phyloP scores from a whole-genome alignment of 2,888 invertebrate genomes.

The Ichneumoninae sp. region DNA sequence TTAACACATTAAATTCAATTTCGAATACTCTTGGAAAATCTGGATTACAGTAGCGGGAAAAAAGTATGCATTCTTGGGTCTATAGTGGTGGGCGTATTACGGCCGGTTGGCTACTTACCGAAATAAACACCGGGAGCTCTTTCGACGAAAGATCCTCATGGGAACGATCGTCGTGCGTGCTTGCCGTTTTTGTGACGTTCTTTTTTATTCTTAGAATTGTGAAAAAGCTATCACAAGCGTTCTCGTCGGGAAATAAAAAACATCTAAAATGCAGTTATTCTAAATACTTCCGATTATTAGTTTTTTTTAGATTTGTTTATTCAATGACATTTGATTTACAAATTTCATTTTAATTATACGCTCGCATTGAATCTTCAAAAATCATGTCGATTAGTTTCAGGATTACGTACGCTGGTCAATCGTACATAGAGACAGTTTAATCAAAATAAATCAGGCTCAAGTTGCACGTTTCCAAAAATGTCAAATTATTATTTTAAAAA shows the following conservation, averaged over 20 bases:
- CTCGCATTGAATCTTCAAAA: too few species aligned
- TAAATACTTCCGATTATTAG: too few species aligned
- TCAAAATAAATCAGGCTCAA: too few species aligned
- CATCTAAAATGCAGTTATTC: not conserved
- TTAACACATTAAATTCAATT: constrained; percentile 18
- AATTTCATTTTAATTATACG: too few species aligned
- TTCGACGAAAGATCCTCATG: constrained; percentile 46
- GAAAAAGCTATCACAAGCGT: not conserved
- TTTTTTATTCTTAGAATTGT: constrained; percentile 11
- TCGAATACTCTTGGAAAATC: constrained; percentile 39
- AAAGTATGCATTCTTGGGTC: not conserved
- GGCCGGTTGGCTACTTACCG: constrained; percentile 43
- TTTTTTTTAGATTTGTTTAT: too few species aligned
- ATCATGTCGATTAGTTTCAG: too few species aligned
- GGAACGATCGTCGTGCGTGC: constrained; percentile 18
- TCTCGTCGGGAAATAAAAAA: not conserved
- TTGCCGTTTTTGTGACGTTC: not conserved
- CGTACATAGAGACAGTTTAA: too few species aligned
- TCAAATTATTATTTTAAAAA: not conserved
- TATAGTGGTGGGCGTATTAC: constrained; percentile 9
- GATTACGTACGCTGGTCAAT: too few species aligned
- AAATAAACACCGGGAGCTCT: constrained; percentile 57
- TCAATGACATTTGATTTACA: too few species aligned
- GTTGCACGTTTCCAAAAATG: not conserved
- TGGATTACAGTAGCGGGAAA: constrained; percentile 13